Evolutionary conservation across 2,888 invertebrate genomes (phyloP).

Genomic region (Phorcus lineatus): DNA sequence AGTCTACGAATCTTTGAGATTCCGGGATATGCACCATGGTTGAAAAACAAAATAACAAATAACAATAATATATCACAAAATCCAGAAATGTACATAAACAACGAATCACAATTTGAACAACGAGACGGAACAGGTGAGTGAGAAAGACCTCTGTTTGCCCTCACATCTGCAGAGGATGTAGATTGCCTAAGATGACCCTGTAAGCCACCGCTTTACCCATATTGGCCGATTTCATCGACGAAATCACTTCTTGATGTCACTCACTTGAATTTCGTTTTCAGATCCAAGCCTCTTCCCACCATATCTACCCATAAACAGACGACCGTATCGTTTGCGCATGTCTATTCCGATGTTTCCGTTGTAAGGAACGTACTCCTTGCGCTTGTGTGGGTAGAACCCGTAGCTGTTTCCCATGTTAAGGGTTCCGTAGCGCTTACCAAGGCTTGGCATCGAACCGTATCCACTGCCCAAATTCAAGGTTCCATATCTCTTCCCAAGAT

Average conservation of each 20-base stretch:
- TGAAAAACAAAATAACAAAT: too few species aligned
- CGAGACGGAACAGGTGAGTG: too few species aligned
- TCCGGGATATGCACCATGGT: too few species aligned
- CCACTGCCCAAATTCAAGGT: neutral
- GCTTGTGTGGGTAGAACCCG: neutral
- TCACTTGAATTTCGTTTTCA: neutral
- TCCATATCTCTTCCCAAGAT: conserved; percentile 16
- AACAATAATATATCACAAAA: too few species aligned
- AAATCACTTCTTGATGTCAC: neutral
- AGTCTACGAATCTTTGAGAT: too few species aligned
- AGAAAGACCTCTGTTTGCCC: too few species aligned
- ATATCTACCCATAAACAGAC: conserved; percentile 13
- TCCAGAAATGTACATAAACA: too few species aligned
- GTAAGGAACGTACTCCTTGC: neutral
- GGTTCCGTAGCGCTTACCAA: conserved; percentile 18
- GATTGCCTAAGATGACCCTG: too few species aligned
- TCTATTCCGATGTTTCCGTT: neutral
- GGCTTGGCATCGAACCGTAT: neutral
- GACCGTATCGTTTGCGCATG: conserved; percentile 18
- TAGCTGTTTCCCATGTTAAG: neutral
- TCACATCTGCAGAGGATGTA: too few species aligned
- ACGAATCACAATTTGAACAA: too few species aligned
- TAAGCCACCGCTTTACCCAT: too few species aligned
- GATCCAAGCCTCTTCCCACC: neutral
- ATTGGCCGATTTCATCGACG: too few species aligned